Base-by-base conservation (phyloP, 2,888 invertebrate species). In the Caenorhabditis auriculariae region DNA sequence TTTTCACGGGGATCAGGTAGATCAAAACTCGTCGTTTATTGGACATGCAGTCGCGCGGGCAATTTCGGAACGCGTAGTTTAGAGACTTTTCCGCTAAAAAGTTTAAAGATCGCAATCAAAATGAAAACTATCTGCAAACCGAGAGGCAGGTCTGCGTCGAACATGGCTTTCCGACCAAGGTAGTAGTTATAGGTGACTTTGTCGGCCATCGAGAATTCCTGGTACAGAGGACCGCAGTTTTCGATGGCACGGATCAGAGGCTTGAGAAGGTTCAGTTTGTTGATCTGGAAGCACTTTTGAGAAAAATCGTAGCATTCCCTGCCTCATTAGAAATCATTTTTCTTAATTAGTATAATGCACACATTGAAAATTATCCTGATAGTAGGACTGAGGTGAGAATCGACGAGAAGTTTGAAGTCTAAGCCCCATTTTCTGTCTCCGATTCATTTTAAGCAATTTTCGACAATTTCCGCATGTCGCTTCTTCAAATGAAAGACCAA, bases 141-240 rank as follows among this genome's bases (percentile, higher is more conserved):
- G 72, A 88, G 87, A 82, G 89, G 89, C 81, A 93, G 93, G 82
- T 96, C 92, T 53, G 93, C 93, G 83, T 98, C 96, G 82, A 96
- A 98, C 92, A 98, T 95, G 2, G 93, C 91, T 82, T 96, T 95
- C 28, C 95, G 87, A 0, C 96, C 96, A 19, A 94, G 91, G 84
- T 93, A 96, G 83, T 95, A 86, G 81, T 90, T 90, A 83, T 94
- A 98, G 0, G 96, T 96, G 52, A 98, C 91, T 81, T 91, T 90
- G 82, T 98, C 95, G 9, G 92, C 89, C 58, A 94, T 83, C 1
- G 91, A 69, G 83, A 94, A 96, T 60, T 88, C 88, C 54, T 93
- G 91, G 52, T 75, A 73, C 83, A 91, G 92, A 66, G 91, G 89
- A 0, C 89, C 88, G 17, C 91, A 90, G 17, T 92, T 91, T 77